Base-by-base conservation (phyloP, 2,888 invertebrate species). In the Caenorhabditis sulstoni region DNA sequence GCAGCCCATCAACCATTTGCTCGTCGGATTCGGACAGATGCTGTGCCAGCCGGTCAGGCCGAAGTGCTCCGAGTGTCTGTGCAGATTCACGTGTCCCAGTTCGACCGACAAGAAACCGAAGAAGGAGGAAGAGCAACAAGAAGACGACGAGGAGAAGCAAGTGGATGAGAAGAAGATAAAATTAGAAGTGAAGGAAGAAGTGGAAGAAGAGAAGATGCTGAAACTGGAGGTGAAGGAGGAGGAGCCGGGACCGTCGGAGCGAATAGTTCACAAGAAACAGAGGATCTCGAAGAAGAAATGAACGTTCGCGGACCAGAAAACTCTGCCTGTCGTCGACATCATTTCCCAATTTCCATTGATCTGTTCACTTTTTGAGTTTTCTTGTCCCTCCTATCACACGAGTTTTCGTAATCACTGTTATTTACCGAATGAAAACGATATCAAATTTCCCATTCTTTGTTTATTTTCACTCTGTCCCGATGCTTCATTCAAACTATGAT, bases 21-120 rank as follows among this genome's bases (percentile, higher is more conserved):
- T 99, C 80, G 99, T 99, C 11, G 99, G 99, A 5, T 99, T 99
- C 92, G 99, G 99, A 0, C 98, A 99, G 92, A 95, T 95, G 65
- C 94, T 94, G 75, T 99, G 99, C 91, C 92, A 93, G 65, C 95
- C 97, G 0, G 91, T 94, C 0, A 93, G 93, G 57, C 98, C 99
- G 0, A 93, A 93, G 83, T 99, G 98, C 91, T 90, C 90, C 8
- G 93, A 93, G 62, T 99, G 98, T 90, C 92, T 96, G 16, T 97
- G 97, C 91, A 93, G 92, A 80, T 90, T 93, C 20, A 93, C 96
- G 50, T 98, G 98, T 90, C 96, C 97, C 8, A 88, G 91, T 75
- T 81, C 81, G 3, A 79, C 64, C 7, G 45, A 18, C 23, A 68
- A 62, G 29, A 47, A 45, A 22, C 37, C 45, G 39, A 57, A 68